phyloP scores from a whole-genome alignment of 2,113 vertebrate genomes.

The Antechinus flavipes region DNA sequence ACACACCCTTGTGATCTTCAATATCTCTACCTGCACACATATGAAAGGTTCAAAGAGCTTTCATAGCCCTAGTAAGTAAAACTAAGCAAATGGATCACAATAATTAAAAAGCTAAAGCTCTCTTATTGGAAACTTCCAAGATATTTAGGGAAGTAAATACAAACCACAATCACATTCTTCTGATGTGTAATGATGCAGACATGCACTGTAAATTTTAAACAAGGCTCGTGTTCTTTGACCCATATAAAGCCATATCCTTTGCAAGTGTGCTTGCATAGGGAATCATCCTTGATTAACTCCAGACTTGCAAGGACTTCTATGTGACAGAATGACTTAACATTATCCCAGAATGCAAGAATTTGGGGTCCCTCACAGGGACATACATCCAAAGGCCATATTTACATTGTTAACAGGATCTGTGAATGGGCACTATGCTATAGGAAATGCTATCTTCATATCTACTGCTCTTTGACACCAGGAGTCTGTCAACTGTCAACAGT shows the following conservation, averaged over 20 bases:
- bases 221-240: slow-evolving; percentile 32
- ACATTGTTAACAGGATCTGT: slow-evolving; percentile 16
- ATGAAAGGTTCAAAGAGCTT: slow-evolving; percentile 18
- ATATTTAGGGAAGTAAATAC: slow-evolving; percentile 21
- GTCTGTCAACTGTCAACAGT: slow-evolving; percentile 16
- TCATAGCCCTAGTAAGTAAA: slow-evolving; percentile 41
- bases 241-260: slow-evolving; percentile 38
- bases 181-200: background rate
- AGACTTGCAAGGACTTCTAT: background rate
- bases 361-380: slow-evolving; percentile 13
- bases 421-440: slow-evolving; percentile 16
- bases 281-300: slow-evolving; percentile 37
- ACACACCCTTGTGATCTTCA: slow-evolving; percentile 4
- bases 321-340: slow-evolving; percentile 20
- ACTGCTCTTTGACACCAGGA: background rate
- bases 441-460: slow-evolving; percentile 15
- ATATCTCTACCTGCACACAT: slow-evolving; percentile 10
- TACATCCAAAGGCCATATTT: slow-evolving; percentile 3
- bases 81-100: background rate
- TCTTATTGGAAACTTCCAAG: slow-evolving; percentile 44
- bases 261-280: slow-evolving; percentile 9
- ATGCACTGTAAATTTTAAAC: slow-evolving; percentile 45
- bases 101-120: slow-evolving; percentile 24
- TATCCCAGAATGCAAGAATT: slow-evolving; percentile 4
- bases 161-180: slow-evolving; percentile 22